Evolutionary conservation across 2,113 vertebrate species (phyloP), one percentile per base, ranked within the genome.

Genomic region (Tragelaphus strepsiceros): DNA sequence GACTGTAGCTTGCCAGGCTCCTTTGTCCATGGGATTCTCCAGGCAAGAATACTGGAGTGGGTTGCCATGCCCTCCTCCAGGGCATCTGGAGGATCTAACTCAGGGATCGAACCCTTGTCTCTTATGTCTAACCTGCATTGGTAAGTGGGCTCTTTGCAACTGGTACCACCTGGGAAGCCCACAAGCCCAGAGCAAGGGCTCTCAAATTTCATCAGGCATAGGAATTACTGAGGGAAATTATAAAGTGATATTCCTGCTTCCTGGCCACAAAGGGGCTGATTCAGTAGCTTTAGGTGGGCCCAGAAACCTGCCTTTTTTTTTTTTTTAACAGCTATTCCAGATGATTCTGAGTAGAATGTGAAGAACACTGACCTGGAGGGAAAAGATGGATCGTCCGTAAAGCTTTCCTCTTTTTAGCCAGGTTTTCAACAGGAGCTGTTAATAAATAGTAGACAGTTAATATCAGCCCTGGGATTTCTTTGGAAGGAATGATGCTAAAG

Each of bases 1-100:
- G 15, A 77, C 22, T 26, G 71, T 14, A 43, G 71, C 6, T 1
- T 0, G 0, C 71, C 12, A 43, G 35, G 21, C 71, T 77, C 71
- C 21, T 43, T 2, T 43, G 22, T 43, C 71, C 35, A 7, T 7
- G 5, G 71, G 22, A 43, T 43, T 77, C 22, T 43, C 71, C 22
- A 43, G 71, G 21, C 35, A 43, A 24, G 21, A 77, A 43, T 43
- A 43, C 71, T 77, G 71, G 71, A 43, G 35, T 74, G 71, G 71
- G 35, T 26, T 77, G 35, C 35, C 71, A 39, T 2, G 12, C 71
- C 35, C 12, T 77, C 22, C 21, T 43, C 11, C 71, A 43, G 71
- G 35, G 35, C 12, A 77, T 77, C 71, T 43, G 39, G 28, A 62
- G 59, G 59, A 62, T 39, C 35, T 43, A 3, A 43, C 35, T 30